A percentile compares a stretch with the other conserved stretches of the same genome.
Conservation (phyloP, 2,113 vertebrate species). For the Forbesichthys agassizii region DNA sequence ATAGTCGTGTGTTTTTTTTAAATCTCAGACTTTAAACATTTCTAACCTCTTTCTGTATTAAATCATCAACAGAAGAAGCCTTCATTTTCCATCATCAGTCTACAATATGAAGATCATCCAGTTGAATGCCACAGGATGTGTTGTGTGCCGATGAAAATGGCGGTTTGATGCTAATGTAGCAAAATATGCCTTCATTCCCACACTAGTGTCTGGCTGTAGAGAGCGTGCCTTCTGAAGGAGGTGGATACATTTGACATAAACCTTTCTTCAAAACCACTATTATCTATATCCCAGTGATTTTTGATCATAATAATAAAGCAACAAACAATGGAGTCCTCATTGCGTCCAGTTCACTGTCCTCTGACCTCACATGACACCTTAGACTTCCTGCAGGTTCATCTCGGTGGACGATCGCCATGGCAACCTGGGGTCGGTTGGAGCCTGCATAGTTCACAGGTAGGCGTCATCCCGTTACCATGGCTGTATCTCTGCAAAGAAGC, state of each 20-base stretch:
- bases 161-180: constrained; percentile 79
- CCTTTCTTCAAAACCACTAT: not conserved
- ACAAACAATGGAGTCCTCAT: constrained; percentile 14
- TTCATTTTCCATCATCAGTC: constrained; percentile 33
- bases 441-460: constrained; percentile 70
- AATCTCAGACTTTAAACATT: constrained; percentile 36
- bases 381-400: constrained; percentile 14
- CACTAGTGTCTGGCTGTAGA: constrained; percentile 21
- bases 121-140: constrained; percentile 37
- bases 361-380: not conserved
- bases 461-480: constrained; percentile 77
- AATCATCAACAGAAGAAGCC: constrained; percentile 2
- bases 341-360: not conserved
- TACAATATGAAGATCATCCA: constrained; percentile 25
- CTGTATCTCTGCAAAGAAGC: constrained; percentile 80
- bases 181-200: constrained; percentile 60
- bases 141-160: constrained; percentile 56
- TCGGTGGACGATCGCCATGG: not conserved
- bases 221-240: constrained; percentile 20
- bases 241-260: not conserved
- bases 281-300: not conserved
- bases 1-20: constrained; percentile 46
- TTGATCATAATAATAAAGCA: constrained; percentile 20
- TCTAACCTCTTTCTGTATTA: constrained; percentile 24
- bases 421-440: constrained; percentile 13